Conservation (phyloP, 2,797 vertebrate species). For the Rhinatrema bivittatum region DNA sequence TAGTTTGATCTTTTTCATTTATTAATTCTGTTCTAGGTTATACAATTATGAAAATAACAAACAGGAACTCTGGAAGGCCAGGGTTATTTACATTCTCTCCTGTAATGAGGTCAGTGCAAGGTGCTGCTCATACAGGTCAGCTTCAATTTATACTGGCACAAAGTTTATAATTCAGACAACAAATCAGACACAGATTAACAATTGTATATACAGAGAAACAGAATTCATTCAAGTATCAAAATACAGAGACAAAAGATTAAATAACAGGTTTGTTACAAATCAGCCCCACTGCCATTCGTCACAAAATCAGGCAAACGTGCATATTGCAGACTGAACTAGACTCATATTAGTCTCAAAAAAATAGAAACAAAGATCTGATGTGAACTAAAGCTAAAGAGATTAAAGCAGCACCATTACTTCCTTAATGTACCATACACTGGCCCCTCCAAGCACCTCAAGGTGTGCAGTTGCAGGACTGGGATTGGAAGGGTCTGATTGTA, state of each 20-base stretch:
- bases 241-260: constrained; percentile 86
- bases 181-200: constrained; percentile 62
- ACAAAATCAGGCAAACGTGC: constrained; percentile 65
- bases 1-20: constrained; percentile 67
- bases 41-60: constrained; percentile 92
- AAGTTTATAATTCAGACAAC: constrained; percentile 74
- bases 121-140: constrained; percentile 51
- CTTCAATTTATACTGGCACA: constrained; percentile 78
- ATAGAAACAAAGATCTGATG: constrained; percentile 4
- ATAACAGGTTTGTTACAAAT: constrained; percentile 77
- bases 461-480: not conserved
- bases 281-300: constrained; percentile 65
- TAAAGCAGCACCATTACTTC: constrained; percentile 3
- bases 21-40: constrained; percentile 64
- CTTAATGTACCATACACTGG: not conserved
- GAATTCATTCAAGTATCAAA: constrained; percentile 97
- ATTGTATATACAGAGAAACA: constrained; percentile 83
- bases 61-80: constrained; percentile 89
- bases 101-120: constrained; percentile 80
- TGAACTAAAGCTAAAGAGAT: not conserved
- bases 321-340: constrained; percentile 60
- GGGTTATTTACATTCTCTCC: constrained; percentile 81
- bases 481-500: too few relatives aligned
- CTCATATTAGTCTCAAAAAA: constrained; percentile 23
- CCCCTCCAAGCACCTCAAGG: not conserved